phyloP scores from a whole-genome alignment of 2,888 invertebrate species.

The Ochlodes sylvanus region DNA sequence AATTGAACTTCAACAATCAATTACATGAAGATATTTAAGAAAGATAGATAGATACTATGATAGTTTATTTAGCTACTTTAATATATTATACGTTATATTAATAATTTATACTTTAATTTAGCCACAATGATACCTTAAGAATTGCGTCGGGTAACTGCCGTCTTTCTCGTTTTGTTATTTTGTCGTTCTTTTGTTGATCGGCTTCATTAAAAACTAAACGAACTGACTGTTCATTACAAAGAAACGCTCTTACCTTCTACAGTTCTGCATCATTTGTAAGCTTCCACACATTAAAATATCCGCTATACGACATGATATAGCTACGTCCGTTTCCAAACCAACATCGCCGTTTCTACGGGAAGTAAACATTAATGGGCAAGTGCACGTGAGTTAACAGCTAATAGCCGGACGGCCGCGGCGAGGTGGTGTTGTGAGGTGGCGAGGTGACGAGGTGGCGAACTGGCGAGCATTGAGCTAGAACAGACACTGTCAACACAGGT shows the following conservation, averaged over 20 bases:
- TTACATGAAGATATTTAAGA: no score
- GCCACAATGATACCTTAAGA: no score
- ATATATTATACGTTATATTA: no score
- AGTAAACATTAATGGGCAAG: constrained; percentile 51
- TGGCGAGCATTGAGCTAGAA: constrained; percentile 29
- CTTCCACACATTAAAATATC: constrained; percentile 43
- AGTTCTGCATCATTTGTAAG: not conserved
- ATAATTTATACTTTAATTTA: no score
- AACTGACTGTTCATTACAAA: no score
- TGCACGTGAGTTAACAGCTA: constrained; percentile 52
- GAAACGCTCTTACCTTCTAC: not conserved
- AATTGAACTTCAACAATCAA: not conserved
- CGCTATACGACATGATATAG: constrained; percentile 41
- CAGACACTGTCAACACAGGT: constrained; percentile 36
- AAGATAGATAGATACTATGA: no score
- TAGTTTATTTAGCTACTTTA: no score
- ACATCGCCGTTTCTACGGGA: constrained; percentile 52
- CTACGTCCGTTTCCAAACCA: constrained; percentile 54
- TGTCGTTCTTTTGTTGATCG: not conserved
- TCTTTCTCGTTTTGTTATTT: not conserved
- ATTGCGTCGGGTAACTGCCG: no score
- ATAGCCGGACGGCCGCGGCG: constrained; percentile 22
- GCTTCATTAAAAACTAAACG: no score
- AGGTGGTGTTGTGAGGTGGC: not conserved
- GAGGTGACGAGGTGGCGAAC: constrained; percentile 2